phyloP scores from a whole-genome alignment of 2,113 vertebrate genomes.

The Microcebus ravelobensis region DNA sequence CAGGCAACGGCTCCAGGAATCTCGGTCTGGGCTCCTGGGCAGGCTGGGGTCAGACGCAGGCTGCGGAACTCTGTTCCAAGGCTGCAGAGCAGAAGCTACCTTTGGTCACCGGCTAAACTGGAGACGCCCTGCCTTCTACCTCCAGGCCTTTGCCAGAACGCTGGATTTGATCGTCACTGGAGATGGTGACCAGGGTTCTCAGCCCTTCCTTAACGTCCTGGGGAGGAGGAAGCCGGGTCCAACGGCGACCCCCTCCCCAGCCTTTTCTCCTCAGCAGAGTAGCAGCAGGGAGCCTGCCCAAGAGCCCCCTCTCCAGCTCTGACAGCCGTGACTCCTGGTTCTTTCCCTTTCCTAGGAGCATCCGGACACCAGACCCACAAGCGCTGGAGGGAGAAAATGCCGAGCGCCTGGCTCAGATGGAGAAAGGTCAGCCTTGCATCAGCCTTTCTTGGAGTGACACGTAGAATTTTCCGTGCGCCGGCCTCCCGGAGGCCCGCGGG shows the following conservation, averaged over 20 bases:
- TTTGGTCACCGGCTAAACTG: too few species aligned
- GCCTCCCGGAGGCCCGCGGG: neutral
- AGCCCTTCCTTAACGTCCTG: neutral
- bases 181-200: neutral
- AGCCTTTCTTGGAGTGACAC: neutral
- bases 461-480: accelerated
- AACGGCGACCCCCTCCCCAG: accelerated
- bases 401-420: neutral
- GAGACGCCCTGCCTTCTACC: neutral
- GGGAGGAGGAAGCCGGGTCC: neutral
- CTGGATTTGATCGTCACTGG: neutral
- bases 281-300: neutral
- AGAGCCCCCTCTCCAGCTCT: too few species aligned
- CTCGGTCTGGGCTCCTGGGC: neutral
- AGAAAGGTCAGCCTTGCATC: neutral
- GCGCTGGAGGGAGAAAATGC: neutral
- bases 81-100: neutral
- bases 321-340: accelerated
- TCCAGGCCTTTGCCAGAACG: neutral
- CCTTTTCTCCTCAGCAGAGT: neutral
- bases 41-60: neutral
- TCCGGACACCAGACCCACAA: neutral
- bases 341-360: neutral
- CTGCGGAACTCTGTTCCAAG: neutral
- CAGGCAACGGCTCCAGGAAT: accelerated